Conservation (phyloP, 2,888 invertebrate genomes). For the Gymnoscelis rufifasciata region DNA sequence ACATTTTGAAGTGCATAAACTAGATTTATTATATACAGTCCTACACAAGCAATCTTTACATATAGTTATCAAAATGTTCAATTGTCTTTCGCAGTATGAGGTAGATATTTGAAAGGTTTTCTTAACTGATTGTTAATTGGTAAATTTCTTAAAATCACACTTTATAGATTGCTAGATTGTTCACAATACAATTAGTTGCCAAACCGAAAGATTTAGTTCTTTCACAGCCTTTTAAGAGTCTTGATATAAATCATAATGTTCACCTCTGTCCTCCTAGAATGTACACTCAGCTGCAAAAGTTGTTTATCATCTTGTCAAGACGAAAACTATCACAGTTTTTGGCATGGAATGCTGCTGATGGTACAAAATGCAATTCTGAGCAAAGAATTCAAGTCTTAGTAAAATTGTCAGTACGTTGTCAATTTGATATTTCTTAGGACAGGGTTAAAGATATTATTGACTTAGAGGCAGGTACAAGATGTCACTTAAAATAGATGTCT, state of each 20-base stretch:
- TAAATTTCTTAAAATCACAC: neutral
- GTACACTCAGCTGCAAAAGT: slow-evolving; percentile 20
- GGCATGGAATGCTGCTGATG: slow-evolving; percentile 22
- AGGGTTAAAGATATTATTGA: slow-evolving; percentile 17
- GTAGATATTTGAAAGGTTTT: slow-evolving; percentile 5
- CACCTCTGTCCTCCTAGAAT: slow-evolving; percentile 46
- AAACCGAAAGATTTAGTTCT: slow-evolving; percentile 63
- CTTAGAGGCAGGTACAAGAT: slow-evolving; percentile 22
- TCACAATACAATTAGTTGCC: slow-evolving; percentile 30
- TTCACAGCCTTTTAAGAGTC: slow-evolving; percentile 76
- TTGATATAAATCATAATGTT: slow-evolving; percentile 55
- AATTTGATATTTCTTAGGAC: slow-evolving; percentile 12
- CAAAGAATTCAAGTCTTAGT: slow-evolving; percentile 7
- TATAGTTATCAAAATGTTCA: slow-evolving; percentile 4
- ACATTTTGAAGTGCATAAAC: neutral
- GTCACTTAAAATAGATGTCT: slow-evolving; percentile 24
- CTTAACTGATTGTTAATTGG: neutral
- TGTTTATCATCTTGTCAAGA: slow-evolving; percentile 19
- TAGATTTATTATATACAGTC: neutral
- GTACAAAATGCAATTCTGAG: slow-evolving; percentile 19
- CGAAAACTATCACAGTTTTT: slow-evolving; percentile 24
- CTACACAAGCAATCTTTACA: neutral
- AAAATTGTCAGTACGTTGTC: slow-evolving; percentile 7
- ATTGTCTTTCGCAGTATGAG: slow-evolving; percentile 2
- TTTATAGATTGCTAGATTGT: neutral